Base-by-base conservation (phyloP, 2,888 invertebrate genomes). In the Drosophila anceps region DNA sequence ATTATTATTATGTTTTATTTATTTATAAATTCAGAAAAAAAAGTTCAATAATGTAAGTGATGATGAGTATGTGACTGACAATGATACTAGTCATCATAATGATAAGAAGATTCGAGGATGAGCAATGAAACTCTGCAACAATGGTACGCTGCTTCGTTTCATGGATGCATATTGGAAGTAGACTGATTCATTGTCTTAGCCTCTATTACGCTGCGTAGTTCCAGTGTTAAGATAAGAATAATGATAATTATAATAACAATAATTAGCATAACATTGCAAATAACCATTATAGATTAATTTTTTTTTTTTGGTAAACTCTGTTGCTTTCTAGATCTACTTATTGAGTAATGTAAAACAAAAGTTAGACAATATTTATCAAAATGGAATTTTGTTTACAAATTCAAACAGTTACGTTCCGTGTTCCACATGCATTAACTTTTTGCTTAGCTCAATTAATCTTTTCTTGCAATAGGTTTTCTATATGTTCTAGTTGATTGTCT, bases 391-490 rank as follows among this genome's bases (percentile, higher is more conserved):
- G 48, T 31, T 48, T 10, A 18, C 31, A 48, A 31, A 31, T 9
- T 12, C 2, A 13, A 12, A 50, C 50, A 50, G 50, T 50, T 50
- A 33, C 0, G 20, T 50, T 50, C 8, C 33, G 31, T 50, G 54
- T 18, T 57, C 2, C 31, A 3, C 0, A 44, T 35, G 33, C 39
- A 31, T 57, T 43, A 43, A n/a, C 18, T 12, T 15, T 43, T 55
- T 20, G 29, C 55, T 41, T 24, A 41, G 31, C 62, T 67, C 68
- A 64, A 74, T 82, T 84, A 75, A 81, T 72, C 67, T 74, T 57
- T 61, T 59, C 20, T 31, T 39, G 37, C n/a, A 48, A 48, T 43
- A 33, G 43, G n/a, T 43, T 13, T 60, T 20, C 13, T 33, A 29
- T 48, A 37, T 12, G 15, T 51, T 81, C 13, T 69, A 55, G 55